Percentiles rank a stretch among this genome's conserved stretches.
phyloP scores from a whole-genome alignment of 2,797 vertebrate species.

The Ateles fusciceps region DNA sequence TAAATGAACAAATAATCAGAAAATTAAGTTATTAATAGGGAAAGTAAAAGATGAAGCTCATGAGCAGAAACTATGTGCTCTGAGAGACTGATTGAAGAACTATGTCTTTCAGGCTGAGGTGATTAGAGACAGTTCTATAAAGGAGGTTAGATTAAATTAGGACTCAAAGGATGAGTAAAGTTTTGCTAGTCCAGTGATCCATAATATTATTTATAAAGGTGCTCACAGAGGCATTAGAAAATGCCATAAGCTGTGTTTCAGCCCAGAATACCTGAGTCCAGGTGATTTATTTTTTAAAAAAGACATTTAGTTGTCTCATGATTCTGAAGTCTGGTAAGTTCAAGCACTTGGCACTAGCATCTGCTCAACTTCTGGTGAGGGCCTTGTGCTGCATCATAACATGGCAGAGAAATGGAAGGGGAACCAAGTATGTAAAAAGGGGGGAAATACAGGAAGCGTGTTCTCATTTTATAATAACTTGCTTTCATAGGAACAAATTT shows the following conservation, averaged over 20 bases:
- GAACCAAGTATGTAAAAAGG: background rate
- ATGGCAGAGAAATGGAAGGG: background rate
- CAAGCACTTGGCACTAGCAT: background rate
- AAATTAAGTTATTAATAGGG: background rate
- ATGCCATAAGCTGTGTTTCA: background rate
- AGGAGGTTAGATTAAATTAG: slow-evolving; percentile 7
- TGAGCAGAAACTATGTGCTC: background rate
- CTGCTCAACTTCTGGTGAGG: background rate
- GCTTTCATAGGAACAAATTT: background rate
- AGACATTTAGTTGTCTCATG: background rate
- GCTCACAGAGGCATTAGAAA: background rate
- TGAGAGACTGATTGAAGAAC: background rate
- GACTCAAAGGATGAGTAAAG: background rate
- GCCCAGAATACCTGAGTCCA: background rate
- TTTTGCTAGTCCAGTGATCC: background rate
- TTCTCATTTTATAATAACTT: background rate
- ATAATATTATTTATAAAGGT: slow-evolving; percentile 28
- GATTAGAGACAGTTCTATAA: background rate
- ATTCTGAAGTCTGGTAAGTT: background rate
- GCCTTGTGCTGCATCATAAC: background rate
- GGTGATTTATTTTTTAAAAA: background rate
- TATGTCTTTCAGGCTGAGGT: background rate
- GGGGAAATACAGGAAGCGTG: background rate
- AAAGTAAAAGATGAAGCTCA: background rate
- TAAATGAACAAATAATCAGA: slow-evolving; percentile 17